Percentiles rank a stretch among this genome's conserved stretches.
Evolutionary conservation across 2,797 vertebrate genomes (phyloP).

Genomic region (Novumbra hubbsi): DNA sequence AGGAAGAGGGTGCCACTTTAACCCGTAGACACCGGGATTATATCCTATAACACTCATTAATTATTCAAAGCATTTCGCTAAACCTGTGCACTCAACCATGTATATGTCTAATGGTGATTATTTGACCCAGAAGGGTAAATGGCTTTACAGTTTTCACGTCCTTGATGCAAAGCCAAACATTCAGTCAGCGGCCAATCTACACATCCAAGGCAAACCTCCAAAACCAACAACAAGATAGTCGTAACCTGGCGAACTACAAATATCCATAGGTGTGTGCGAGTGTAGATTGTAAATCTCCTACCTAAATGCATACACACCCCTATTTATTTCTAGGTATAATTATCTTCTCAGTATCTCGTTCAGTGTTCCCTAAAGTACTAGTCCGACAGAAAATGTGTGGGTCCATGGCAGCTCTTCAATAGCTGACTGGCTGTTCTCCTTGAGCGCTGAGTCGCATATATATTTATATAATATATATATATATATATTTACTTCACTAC

Average conservation of each 20-base stretch:
- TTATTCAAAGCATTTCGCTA: constrained; percentile 3
- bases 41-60: constrained; percentile 7
- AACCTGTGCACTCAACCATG: constrained; percentile 1
- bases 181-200: constrained; percentile 31
- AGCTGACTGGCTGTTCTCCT: neutral
- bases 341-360: neutral
- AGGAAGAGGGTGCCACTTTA: neutral
- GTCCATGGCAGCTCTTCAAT: neutral
- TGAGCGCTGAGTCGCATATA: too few relatives aligned
- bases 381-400: neutral
- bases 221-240: neutral
- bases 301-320: too few relatives aligned
- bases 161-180: constrained; percentile 20
- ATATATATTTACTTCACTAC: too few relatives aligned
- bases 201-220: neutral
- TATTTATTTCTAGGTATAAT: neutral
- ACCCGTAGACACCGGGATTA: neutral
- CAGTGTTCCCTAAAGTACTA: neutral
- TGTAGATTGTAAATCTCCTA: neutral
- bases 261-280: neutral
- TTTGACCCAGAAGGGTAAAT: constrained; percentile 35
- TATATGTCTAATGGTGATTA: constrained; percentile 21
- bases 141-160: constrained; percentile 15
- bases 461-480: too few relatives aligned
- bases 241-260: neutral